These are phyloP conservation scores for Oxyteleia sp. DNA, from an alignment of 2,888 invertebrate genomes.

Conservation along the genomic window DNA sequence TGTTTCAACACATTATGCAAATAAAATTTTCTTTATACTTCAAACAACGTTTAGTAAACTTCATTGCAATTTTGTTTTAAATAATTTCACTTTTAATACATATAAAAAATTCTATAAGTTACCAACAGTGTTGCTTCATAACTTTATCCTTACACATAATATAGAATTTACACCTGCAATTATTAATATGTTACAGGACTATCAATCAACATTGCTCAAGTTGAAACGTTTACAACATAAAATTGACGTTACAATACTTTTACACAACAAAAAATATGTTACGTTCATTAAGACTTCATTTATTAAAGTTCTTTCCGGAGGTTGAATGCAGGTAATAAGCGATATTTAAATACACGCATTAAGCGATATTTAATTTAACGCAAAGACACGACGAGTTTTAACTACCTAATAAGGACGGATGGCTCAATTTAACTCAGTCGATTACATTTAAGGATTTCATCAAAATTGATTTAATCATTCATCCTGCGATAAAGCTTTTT, in stretches of 20 bases:
- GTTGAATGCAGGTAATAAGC: constrained; percentile 34
- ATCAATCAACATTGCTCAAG: constrained; percentile 13
- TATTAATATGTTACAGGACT: constrained; percentile 16
- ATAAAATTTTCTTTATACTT: too few relatives aligned
- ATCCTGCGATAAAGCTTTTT: not conserved
- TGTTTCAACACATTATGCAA: too few relatives aligned
- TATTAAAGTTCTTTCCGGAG: constrained; percentile 18
- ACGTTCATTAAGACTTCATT: constrained; percentile 42
- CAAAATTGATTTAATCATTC: constrained; percentile 35
- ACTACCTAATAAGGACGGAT: constrained; percentile 31
- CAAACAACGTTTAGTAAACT: too few relatives aligned
- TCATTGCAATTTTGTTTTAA: too few relatives aligned
- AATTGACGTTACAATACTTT: constrained; percentile 16
- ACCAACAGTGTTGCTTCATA: too few relatives aligned
- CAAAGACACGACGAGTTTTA: constrained; percentile 14
- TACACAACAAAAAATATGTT: constrained; percentile 9
- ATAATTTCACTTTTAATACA: too few relatives aligned
- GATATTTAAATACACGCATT: constrained; percentile 41
- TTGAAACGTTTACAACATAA: constrained; percentile 10
- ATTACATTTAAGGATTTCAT: constrained; percentile 37
- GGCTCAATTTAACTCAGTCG: constrained; percentile 39
- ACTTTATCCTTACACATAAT: too few relatives aligned
- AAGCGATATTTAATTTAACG: constrained; percentile 35
- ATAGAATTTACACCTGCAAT: not conserved
- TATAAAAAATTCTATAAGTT: too few relatives aligned